phyloP scores from a whole-genome alignment of 2,113 vertebrate genomes.

The Pelmatolapia mariae region DNA sequence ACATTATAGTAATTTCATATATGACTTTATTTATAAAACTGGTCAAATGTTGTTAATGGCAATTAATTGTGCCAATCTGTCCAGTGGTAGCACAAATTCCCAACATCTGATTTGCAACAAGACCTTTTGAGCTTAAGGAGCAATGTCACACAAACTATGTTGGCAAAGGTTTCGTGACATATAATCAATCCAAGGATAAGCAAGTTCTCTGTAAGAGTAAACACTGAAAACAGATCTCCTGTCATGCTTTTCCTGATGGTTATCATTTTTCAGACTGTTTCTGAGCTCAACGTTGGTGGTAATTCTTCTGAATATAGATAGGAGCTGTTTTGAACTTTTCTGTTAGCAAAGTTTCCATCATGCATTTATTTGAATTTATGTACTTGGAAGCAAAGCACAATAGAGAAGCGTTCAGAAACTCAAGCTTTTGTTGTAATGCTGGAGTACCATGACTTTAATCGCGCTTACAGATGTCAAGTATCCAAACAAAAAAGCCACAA shows the following conservation, averaged over 20 bases:
- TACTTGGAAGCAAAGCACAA: background rate
- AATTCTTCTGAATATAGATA: background rate
- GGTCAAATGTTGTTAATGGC: background rate
- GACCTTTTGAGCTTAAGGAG: background rate
- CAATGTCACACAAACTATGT: background rate
- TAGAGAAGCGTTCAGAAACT: background rate
- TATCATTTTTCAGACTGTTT: background rate
- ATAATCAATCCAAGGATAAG: background rate
- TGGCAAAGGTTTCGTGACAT: background rate
- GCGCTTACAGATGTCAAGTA: background rate
- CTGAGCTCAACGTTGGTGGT: background rate
- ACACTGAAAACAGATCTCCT: background rate
- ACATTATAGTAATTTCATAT: background rate
- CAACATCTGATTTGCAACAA: background rate
- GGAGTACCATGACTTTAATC: background rate
- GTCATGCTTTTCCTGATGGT: background rate
- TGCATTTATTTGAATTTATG: background rate
- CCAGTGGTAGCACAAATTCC: background rate
- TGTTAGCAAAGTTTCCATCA: background rate
- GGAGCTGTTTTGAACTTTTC: background rate
- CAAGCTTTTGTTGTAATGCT: background rate
- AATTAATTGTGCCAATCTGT: background rate
- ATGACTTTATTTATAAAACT: background rate
- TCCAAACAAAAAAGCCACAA: background rate
- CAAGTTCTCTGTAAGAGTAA: background rate